These are phyloP conservation scores for Drosophila elegans DNA, from an alignment of 1,140 invertebrate species.

Conservation along the genomic window DNA sequence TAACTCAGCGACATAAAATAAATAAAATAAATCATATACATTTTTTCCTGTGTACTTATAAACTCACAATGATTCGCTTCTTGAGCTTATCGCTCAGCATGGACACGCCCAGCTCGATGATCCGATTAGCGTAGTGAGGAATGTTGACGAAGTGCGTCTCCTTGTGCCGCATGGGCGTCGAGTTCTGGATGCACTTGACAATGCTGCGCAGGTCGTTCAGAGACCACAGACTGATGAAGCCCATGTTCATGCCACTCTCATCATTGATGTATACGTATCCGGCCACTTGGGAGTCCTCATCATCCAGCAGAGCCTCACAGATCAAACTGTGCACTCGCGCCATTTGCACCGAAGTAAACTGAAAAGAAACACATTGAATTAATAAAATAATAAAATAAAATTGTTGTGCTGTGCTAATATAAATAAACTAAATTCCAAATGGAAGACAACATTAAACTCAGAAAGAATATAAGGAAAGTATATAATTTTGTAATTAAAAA, in stretches of 20 bases:
- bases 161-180: conserved; percentile 94
- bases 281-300: conserved; percentile 91
- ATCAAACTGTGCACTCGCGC: conserved; percentile 91
- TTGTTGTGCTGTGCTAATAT: no score
- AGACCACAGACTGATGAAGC: conserved; percentile 92
- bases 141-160: conserved; percentile 94
- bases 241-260: conserved; percentile 92
- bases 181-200: conserved; percentile 93
- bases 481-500: no score
- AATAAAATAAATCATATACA: no score
- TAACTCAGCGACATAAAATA: no score
- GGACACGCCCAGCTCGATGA: conserved; percentile 92
- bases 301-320: conserved; percentile 91
- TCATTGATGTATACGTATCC: conserved; percentile 94
- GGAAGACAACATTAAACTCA: no score
- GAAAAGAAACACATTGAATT: not conserved
- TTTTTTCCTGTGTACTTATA: not conserved
- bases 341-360: conserved; percentile 90
- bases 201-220: conserved; percentile 91
- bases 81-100: conserved; percentile 93
- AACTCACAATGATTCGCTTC: conserved; percentile 89
- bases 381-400: no score
- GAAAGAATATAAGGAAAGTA: no score
- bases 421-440: no score
- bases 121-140: conserved; percentile 90